Conservation (phyloP, 2,113 vertebrate species). For the Hypomesus transpacificus region DNA sequence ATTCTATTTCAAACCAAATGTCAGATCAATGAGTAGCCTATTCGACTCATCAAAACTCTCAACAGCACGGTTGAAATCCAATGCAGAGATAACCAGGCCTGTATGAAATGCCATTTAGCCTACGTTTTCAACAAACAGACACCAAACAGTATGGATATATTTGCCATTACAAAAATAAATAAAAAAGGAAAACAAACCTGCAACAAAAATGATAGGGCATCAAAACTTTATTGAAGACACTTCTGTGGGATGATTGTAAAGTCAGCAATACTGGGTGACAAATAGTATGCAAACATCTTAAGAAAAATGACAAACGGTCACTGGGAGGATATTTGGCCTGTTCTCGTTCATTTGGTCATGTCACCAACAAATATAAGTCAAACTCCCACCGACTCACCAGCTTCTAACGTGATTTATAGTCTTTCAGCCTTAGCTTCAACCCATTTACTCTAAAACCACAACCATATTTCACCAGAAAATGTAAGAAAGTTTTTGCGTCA, state of each 20-base stretch:
- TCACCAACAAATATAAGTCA: slow-evolving; percentile 59
- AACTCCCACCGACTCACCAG: slow-evolving; percentile 32
- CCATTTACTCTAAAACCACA: slow-evolving; percentile 63
- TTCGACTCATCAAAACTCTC: too few species aligned
- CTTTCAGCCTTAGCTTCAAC: slow-evolving; percentile 50
- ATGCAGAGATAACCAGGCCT: too few species aligned
- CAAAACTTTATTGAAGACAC: neutral
- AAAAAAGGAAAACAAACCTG: too few species aligned
- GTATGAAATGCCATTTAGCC: too few species aligned
- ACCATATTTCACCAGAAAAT: slow-evolving; percentile 59
- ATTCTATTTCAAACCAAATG: too few species aligned
- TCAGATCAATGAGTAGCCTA: too few species aligned
- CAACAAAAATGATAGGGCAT: too few species aligned
- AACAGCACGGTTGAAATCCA: too few species aligned
- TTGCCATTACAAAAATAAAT: too few species aligned
- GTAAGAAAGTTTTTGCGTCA: slow-evolving; percentile 40
- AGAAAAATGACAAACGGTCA: slow-evolving; percentile 40
- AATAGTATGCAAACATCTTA: slow-evolving; percentile 19
- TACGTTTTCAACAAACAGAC: too few species aligned
- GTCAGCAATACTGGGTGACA: neutral
- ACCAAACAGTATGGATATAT: too few species aligned
- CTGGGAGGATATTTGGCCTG: slow-evolving; percentile 25
- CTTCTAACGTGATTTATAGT: slow-evolving; percentile 61
- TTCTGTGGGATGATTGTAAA: neutral
- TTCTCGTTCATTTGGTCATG: slow-evolving; percentile 46